These are phyloP conservation scores for Acheta domesticus DNA, from an alignment of 2,888 invertebrate genomes.

Conservation along the genomic window DNA sequence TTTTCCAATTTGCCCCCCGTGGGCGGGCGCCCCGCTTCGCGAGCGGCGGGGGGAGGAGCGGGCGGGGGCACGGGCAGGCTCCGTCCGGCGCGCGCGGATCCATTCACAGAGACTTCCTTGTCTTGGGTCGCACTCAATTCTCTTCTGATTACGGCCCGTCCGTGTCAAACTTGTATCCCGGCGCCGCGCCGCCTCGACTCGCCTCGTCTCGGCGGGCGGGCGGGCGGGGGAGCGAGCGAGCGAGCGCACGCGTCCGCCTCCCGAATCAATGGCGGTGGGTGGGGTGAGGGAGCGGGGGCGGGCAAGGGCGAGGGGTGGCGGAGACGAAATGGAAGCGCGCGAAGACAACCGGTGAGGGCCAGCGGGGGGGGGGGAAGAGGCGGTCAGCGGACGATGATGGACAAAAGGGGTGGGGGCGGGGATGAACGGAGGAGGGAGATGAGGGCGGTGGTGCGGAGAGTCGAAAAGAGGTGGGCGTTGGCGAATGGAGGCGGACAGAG, in stretches of 20 bases:
- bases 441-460: too few species aligned
- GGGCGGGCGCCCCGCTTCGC: not conserved
- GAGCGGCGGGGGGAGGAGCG: not conserved
- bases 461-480: too few species aligned
- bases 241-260: not conserved
- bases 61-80: not conserved
- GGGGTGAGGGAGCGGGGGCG: too few species aligned
- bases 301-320: too few species aligned
- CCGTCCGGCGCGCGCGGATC: not conserved
- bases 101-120: constrained; percentile 18
- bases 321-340: too few species aligned
- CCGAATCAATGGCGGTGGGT: not conserved
- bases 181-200: not conserved
- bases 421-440: too few species aligned
- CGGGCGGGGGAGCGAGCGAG: not conserved
- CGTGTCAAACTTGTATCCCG: constrained; percentile 9
- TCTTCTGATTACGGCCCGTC: not conserved
- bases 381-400: too few species aligned
- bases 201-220: not conserved
- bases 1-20: not conserved
- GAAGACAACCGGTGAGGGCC: too few species aligned
- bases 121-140: not conserved
- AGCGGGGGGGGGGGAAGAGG: too few species aligned
- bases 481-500: too few species aligned
- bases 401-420: too few species aligned